These are phyloP conservation scores for Gracilinanus agilis DNA, from an alignment of 2,113 vertebrate species.

Conservation along the genomic window DNA sequence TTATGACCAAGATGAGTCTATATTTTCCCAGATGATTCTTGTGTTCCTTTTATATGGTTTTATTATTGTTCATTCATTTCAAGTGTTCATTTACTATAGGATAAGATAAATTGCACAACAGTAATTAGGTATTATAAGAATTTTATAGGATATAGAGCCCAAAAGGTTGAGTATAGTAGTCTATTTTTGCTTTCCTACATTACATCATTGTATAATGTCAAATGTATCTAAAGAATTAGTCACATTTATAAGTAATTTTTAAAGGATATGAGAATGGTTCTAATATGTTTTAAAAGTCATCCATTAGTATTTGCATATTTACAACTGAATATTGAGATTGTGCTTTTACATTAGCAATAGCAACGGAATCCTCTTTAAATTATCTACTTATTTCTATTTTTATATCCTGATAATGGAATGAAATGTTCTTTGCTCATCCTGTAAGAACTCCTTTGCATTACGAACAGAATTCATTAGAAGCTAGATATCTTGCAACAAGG, in stretches of 20 bases:
- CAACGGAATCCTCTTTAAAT: constrained; percentile 86
- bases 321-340: constrained; percentile 71
- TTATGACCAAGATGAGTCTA: not conserved
- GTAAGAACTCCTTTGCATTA: constrained; percentile 60
- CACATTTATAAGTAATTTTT: constrained; percentile 51
- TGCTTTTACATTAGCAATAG: constrained; percentile 81
- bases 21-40: not conserved
- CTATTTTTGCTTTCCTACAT: not conserved
- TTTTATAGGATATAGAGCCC: not conserved
- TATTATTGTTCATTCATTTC: not conserved
- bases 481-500: constrained; percentile 62
- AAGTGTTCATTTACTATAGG: not conserved
- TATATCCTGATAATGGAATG: constrained; percentile 84
- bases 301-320: constrained; percentile 74
- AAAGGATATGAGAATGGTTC: constrained; percentile 51
- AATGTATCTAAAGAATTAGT: constrained; percentile 47
- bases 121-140: not conserved
- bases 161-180: not conserved
- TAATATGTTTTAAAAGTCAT: constrained; percentile 66
- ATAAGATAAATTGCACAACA: not conserved
- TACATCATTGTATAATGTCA: constrained; percentile 52
- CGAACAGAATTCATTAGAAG: constrained; percentile 66
- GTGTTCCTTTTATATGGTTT: not conserved
- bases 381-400: constrained; percentile 87
- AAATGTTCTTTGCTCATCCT: constrained; percentile 64